Conservation (phyloP, 2,888 invertebrate species). For the Ophraella communa region DNA sequence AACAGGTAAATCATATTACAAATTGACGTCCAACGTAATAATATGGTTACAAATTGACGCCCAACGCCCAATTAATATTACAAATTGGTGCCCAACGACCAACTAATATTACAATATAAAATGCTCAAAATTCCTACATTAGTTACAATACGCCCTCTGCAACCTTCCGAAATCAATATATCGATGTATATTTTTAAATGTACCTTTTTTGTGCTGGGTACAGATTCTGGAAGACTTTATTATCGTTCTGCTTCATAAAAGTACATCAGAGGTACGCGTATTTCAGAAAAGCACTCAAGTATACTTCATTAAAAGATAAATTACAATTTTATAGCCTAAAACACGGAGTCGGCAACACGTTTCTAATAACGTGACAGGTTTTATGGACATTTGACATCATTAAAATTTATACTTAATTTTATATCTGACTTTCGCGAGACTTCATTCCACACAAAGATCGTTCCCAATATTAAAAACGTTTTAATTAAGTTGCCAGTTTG, state of each 20-base stretch:
- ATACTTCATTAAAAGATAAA: conserved; percentile 12
- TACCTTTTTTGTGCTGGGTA: background rate
- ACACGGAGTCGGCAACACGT: background rate
- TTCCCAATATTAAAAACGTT: background rate
- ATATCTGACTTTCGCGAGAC: background rate
- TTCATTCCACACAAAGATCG: background rate
- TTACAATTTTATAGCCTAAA: conserved; percentile 4
- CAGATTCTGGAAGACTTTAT: background rate
- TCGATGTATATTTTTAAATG: too few relatives aligned
- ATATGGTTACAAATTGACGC: too few relatives aligned
- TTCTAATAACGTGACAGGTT: conserved; percentile 1
- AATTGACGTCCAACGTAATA: too few relatives aligned
- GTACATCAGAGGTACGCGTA: background rate
- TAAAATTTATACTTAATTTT: conserved; percentile 10
- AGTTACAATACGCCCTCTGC: too few relatives aligned
- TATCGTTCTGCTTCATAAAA: background rate
- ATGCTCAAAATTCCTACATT: too few relatives aligned
- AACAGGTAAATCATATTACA: too few relatives aligned
- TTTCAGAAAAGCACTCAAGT: background rate
- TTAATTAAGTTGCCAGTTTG: background rate
- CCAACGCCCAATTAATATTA: too few relatives aligned
- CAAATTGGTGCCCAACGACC: too few relatives aligned
- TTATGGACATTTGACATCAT: conserved; percentile 5
- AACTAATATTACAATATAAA: too few relatives aligned
- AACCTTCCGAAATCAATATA: too few relatives aligned